Percentiles rank a stretch among this genome's conserved stretches.
These are phyloP conservation scores for Lymantria monacha DNA, from an alignment of 2,888 invertebrate genomes.

Conservation along the genomic window DNA sequence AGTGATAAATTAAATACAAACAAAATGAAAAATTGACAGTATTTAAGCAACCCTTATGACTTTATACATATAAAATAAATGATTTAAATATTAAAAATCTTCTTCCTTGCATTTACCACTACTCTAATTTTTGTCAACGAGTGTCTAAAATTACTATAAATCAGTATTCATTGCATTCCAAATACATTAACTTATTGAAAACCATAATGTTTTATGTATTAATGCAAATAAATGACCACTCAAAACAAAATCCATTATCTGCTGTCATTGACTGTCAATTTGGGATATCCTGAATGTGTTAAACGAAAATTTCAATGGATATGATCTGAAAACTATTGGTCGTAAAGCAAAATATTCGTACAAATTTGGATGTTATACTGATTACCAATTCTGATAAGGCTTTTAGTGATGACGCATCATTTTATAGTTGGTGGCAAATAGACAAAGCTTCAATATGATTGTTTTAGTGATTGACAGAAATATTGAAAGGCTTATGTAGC, in stretches of 20 bases:
- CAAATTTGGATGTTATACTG: slow-evolving; percentile 45
- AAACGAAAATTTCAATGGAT: slow-evolving; percentile 3
- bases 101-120: no score
- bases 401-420: slow-evolving; percentile 19
- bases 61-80: no score
- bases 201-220: slow-evolving; percentile 34
- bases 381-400: slow-evolving; percentile 63
- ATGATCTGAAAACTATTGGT: slow-evolving; percentile 3
- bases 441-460: slow-evolving; percentile 23
- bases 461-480: neutral
- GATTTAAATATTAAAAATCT: no score
- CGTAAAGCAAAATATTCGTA: slow-evolving; percentile 34
- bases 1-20: no score
- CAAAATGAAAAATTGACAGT: no score
- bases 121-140: no score
- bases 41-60: no score
- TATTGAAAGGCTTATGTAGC: slow-evolving; percentile 16
- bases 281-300: slow-evolving; percentile 14
- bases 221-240: slow-evolving; percentile 38
- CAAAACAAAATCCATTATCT: slow-evolving; percentile 47
- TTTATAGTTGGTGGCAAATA: slow-evolving; percentile 34
- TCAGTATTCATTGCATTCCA: slow-evolving; percentile 12
- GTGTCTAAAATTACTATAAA: slow-evolving; percentile 22
- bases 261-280: slow-evolving; percentile 34
- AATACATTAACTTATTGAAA: slow-evolving; percentile 14